Evolutionary conservation across 2,113 vertebrate genomes (phyloP).

Genomic region (Motacilla alba): DNA sequence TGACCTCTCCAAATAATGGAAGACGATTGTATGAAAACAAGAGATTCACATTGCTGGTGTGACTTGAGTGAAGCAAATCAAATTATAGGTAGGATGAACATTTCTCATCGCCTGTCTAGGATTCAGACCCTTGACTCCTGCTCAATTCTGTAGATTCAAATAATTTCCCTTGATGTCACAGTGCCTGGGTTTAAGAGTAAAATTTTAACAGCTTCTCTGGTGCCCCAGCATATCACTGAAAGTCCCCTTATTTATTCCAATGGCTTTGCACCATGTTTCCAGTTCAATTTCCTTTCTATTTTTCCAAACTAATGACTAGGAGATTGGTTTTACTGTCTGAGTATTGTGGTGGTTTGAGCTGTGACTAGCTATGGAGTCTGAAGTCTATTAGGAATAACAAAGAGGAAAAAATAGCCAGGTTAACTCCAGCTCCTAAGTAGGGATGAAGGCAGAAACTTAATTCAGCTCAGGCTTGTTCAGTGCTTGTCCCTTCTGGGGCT

Average conservation of each 20-base stretch:
- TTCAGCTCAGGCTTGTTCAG: neutral
- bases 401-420: neutral
- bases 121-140: neutral
- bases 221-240: neutral
- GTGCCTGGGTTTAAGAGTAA: neutral
- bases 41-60: neutral
- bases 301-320: conserved; percentile 53
- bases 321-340: conserved; percentile 23
- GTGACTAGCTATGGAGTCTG: neutral
- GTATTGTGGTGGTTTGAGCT: neutral
- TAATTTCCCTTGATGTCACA: neutral
- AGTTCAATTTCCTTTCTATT: conserved; percentile 54
- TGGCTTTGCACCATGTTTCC: conserved; percentile 15
- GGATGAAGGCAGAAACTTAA: conserved; percentile 4
- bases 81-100: neutral
- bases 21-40: neutral
- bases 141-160: conserved; percentile 8
- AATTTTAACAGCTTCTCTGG: neutral
- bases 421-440: neutral
- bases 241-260: conserved; percentile 33
- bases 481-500: neutral
- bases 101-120: neutral
- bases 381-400: conserved; percentile 19
- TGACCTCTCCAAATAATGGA: neutral
- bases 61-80: conserved; percentile 2